These are phyloP conservation scores for Aleadryas rufinucha DNA, from an alignment of 2,113 vertebrate genomes.

Conservation along the genomic window DNA sequence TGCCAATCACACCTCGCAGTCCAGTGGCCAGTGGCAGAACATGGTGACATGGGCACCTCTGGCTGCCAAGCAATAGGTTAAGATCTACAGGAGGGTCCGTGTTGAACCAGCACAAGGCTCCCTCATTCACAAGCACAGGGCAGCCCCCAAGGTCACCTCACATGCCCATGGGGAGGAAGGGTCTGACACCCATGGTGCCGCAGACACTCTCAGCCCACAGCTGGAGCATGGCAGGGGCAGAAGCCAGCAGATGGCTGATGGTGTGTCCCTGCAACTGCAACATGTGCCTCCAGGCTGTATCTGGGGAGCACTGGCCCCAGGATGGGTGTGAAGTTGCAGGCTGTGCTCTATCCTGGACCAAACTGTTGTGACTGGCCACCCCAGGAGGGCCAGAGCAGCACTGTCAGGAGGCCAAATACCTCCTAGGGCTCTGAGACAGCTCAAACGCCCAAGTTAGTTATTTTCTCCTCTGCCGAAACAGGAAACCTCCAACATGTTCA, in stretches of 20 bases:
- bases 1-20: fast-evolving
- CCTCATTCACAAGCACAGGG: neutral
- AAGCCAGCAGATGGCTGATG: neutral
- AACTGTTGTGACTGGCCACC: neutral
- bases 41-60: neutral
- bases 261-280: neutral
- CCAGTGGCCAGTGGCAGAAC: neutral
- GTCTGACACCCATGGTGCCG: fast-evolving
- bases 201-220: neutral
- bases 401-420: neutral
- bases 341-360: neutral
- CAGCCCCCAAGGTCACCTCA: neutral
- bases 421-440: neutral
- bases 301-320: neutral
- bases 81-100: neutral
- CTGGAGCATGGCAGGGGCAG: neutral
- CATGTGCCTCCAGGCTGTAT: fast-evolving
- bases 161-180: fast-evolving
- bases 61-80: neutral
- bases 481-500: slow-evolving; percentile 21
- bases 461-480: slow-evolving; percentile 25
- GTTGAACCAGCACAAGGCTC: neutral
- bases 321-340: neutral
- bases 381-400: neutral
- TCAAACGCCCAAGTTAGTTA: neutral